Evolutionary conservation across 1,140 invertebrate species (phyloP).

Genomic region (Apolygus lucorum): DNA sequence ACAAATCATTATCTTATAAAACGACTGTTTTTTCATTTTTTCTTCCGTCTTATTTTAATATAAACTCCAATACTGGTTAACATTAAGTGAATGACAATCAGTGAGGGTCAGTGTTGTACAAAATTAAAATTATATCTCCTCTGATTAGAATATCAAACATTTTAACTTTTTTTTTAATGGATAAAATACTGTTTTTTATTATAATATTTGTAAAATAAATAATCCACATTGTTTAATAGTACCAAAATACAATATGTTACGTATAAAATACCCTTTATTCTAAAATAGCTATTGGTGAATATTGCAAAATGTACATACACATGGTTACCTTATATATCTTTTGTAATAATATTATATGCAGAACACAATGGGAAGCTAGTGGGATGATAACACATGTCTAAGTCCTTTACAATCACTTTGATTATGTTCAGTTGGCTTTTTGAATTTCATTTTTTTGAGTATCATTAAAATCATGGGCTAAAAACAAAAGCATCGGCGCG

Average conservation of each 20-base stretch:
- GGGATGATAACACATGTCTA: constrained; percentile 26
- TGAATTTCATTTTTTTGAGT: background rate
- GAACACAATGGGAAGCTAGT: constrained; percentile 31
- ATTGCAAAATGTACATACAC: constrained; percentile 30
- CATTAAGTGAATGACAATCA: constrained; percentile 28
- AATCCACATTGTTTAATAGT: constrained; percentile 31
- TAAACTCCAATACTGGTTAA: constrained; percentile 30
- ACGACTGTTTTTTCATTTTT: constrained; percentile 22
- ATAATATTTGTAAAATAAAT: constrained; percentile 30
- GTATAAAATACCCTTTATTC: constrained; percentile 34
- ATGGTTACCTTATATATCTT: constrained; percentile 10
- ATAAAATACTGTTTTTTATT: constrained; percentile 30
- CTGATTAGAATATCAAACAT: constrained; percentile 29
- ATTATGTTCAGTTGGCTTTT: constrained; percentile 28
- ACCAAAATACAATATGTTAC: constrained; percentile 34
- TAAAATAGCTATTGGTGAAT: constrained; percentile 33
- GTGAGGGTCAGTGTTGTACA: constrained; percentile 26
- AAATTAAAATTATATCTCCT: constrained; percentile 29
- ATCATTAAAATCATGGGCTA: background rate
- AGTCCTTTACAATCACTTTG: constrained; percentile 28
- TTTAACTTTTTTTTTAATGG: constrained; percentile 27
- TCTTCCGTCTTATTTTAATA: constrained; percentile 21
- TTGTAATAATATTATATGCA: constrained; percentile 16
- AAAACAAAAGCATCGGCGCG: background rate
- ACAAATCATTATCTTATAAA: constrained; percentile 31